phyloP scores from a whole-genome alignment of 2,888 invertebrate species.

The Nymphalis c-album region DNA sequence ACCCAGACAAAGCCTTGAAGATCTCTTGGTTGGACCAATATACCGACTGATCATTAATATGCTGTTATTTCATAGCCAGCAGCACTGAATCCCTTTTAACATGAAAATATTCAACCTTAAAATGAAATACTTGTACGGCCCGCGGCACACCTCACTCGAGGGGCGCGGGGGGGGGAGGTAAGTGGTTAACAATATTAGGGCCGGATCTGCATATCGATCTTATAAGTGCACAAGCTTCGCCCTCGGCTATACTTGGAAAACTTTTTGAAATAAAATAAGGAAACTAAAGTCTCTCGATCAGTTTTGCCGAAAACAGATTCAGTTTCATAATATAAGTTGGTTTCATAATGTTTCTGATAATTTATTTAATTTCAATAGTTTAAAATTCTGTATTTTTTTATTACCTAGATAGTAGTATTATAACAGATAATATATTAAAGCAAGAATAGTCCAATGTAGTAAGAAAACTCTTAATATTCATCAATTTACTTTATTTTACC shows the following conservation, averaged over 20 bases:
- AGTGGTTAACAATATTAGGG: conserved; percentile 19
- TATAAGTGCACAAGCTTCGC: background rate
- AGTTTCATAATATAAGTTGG: too few species aligned
- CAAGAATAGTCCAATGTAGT: too few species aligned
- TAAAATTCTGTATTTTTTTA: too few species aligned
- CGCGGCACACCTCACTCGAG: conserved; percentile 29
- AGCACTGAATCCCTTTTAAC: conserved; percentile 33
- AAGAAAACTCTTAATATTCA: too few species aligned
- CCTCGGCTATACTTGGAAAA: background rate
- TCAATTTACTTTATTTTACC: too few species aligned
- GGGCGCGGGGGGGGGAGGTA: background rate
- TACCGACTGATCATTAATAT: conserved; percentile 10
- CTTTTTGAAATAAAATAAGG: conserved; percentile 1
- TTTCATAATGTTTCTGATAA: too few species aligned
- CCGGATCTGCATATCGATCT: conserved; percentile 11
- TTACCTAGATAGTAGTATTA: too few species aligned
- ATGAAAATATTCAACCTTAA: conserved; percentile 40
- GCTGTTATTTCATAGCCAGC: conserved; percentile 16
- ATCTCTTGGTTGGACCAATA: background rate
- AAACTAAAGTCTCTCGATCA: background rate
- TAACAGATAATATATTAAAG: too few species aligned
- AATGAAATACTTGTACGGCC: conserved; percentile 45
- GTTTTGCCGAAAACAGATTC: background rate
- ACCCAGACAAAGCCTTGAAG: background rate
- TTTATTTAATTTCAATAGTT: too few species aligned